Base-by-base conservation (phyloP, 2,113 vertebrate species). In the Nyctibius bracteatus region DNA sequence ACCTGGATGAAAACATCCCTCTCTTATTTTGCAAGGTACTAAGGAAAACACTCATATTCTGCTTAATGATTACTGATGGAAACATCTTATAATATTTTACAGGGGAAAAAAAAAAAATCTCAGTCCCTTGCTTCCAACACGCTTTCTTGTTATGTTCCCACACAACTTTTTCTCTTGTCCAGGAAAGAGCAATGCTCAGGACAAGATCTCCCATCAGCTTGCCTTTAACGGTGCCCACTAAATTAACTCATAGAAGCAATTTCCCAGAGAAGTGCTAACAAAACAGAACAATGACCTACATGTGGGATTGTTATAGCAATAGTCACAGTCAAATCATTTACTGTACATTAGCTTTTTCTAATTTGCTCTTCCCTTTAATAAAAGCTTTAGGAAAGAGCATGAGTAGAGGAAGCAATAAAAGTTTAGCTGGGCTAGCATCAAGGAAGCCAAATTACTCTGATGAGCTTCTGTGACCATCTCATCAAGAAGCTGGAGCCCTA, bases 11-110 rank as follows among this genome's bases (percentile, higher is more conserved):
- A 94, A 96, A 77, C 22, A 72, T 54, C 20, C 24, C 25, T 75
- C 28, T 94, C 51, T 37, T 65, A 47, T 30, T 92, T 91, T 79
- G 21, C 21, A 88, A 63, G 41, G 33, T 43, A 72, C 43, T 87
- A 77, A 94, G 58, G 49, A 81, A 95, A 88, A 63, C 8, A 18
- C 14, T 68, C 9, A n/a, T 80, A 41, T 75, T 92, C 30, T 86
- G 37, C 41, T 80, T 71, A 81, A 59, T 82, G 24, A 33, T 71
- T 74, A 41, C 14, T n/a, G 41, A 73, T 52, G 8, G 30, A 85
- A 39, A 81, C 37, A 54, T 9, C 8, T 12, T 27, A 65, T 51
- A 39, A 22, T 75, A 78, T 72, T 35, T 49, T n/a, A 54, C 44
- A 75, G 8, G 33, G 66, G 93, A 67, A 11, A 86, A n/a, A n/a